Percentiles rank a stretch among this genome's conserved stretches.
Conservation (phyloP, 2,888 invertebrate genomes). For the Nomada fucata region DNA sequence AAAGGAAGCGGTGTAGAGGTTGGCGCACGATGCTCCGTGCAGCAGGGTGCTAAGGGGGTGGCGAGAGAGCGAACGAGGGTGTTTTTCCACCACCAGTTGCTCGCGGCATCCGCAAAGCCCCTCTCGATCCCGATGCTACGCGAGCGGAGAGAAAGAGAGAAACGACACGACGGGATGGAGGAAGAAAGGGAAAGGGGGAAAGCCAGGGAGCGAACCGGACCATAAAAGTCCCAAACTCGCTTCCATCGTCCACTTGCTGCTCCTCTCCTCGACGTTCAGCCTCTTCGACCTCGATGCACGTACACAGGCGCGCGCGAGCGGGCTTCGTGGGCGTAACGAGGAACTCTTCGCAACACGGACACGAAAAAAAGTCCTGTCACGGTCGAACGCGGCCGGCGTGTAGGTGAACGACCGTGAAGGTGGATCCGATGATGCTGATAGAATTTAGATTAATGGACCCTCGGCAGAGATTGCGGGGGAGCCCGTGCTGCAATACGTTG, state of each 20-base stretch:
- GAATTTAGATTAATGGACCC: constrained; percentile 41
- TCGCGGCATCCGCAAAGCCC: constrained; percentile 76
- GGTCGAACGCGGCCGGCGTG: constrained; percentile 44
- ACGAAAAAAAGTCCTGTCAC: constrained; percentile 47
- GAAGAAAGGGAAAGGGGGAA: constrained; percentile 15
- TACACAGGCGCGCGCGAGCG: background rate
- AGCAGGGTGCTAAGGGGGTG: constrained; percentile 76
- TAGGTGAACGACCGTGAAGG: constrained; percentile 41
- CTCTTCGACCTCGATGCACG: constrained; percentile 56
- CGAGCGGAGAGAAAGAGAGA: constrained; percentile 15
- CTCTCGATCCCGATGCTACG: constrained; percentile 64
- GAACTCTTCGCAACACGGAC: constrained; percentile 20
- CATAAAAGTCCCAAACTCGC: constrained; percentile 79
- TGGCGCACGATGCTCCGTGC: constrained; percentile 67
- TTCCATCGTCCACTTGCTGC: constrained; percentile 52
- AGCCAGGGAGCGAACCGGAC: constrained; percentile 49
- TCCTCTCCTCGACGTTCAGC: constrained; percentile 52
- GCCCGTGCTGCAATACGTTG: background rate
- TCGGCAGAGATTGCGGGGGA: background rate
- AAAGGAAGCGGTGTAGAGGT: constrained; percentile 75
- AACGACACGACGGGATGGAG: background rate
- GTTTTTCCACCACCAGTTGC: constrained; percentile 85
- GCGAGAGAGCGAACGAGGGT: constrained; percentile 82
- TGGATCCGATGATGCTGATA: constrained; percentile 38
- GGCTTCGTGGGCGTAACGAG: constrained; percentile 54